Evolutionary conservation across 2,113 vertebrate genomes (phyloP).

Genomic region (Dryoscopus gambensis): DNA sequence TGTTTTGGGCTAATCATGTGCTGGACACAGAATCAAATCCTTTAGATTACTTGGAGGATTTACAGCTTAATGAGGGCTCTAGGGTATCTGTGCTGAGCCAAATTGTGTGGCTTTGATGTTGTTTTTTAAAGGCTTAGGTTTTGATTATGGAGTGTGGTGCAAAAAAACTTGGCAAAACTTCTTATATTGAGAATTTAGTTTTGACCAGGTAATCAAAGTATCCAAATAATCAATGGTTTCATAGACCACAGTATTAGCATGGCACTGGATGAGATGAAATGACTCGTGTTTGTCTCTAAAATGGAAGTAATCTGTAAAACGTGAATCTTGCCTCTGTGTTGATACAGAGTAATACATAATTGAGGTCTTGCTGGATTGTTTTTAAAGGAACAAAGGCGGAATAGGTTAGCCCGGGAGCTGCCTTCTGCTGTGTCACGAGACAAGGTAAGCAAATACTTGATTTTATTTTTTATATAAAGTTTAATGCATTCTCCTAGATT

Average conservation of each 20-base stretch:
- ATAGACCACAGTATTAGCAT: neutral
- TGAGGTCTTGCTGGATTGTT: constrained; percentile 19
- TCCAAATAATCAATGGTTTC: neutral
- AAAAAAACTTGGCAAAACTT: neutral
- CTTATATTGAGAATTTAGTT: neutral
- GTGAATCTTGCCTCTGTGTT: neutral
- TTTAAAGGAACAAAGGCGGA: constrained; percentile 92
- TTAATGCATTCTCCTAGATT: neutral
- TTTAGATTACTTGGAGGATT: neutral
- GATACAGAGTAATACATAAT: neutral
- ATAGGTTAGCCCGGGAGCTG: constrained; percentile 87
- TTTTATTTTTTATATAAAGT: neutral
- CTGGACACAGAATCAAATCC: neutral
- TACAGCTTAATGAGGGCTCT: neutral
- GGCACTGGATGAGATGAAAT: neutral
- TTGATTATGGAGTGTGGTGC: neutral
- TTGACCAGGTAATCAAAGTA: neutral
- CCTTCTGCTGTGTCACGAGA: constrained; percentile 84
- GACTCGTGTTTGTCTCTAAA: neutral
- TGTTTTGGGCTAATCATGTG: neutral
- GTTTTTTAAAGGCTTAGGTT: neutral
- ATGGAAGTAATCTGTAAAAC: neutral
- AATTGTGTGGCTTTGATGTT: neutral
- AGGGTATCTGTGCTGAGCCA: neutral
- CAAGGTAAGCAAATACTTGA: constrained; percentile 78